Conservation (phyloP, 2,888 invertebrate genomes). For the Saturnia japonica region DNA sequence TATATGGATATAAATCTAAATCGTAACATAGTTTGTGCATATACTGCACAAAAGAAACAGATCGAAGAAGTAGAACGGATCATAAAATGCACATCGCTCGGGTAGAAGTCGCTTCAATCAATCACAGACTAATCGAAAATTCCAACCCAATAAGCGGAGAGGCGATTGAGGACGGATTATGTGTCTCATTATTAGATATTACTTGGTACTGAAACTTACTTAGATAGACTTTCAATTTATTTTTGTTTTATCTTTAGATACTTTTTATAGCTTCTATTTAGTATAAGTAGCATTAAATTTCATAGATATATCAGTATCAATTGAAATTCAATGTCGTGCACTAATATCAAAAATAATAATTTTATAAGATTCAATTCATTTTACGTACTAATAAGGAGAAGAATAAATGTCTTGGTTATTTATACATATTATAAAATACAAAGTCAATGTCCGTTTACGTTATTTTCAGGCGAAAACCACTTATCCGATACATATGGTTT, state of each 20-base stretch:
- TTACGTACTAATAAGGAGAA: too few species aligned
- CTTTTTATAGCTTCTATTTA: neutral
- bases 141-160: conserved; percentile 73
- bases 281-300: neutral
- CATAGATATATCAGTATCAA: neutral
- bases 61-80: conserved; percentile 69
- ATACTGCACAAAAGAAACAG: conserved; percentile 49
- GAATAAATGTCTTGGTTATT: too few species aligned
- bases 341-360: neutral
- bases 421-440: too few species aligned
- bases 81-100: conserved; percentile 74
- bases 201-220: conserved; percentile 39
- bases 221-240: conserved; percentile 18
- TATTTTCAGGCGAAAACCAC: too few species aligned
- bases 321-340: neutral
- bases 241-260: conserved; percentile 6
- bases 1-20: neutral
- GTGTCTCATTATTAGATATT: conserved; percentile 75
- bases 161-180: conserved; percentile 69
- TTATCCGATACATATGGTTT: too few species aligned
- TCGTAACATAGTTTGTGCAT: conserved; percentile 38
- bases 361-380: neutral
- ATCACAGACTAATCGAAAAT: conserved; percentile 80
- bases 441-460: too few species aligned
- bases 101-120: conserved; percentile 75